A percentile compares a stretch with the other conserved stretches of the same genome.
These are phyloP conservation scores for Enteromius paludinosus DNA, from an alignment of 2,797 vertebrate genomes.

Conservation along the genomic window DNA sequence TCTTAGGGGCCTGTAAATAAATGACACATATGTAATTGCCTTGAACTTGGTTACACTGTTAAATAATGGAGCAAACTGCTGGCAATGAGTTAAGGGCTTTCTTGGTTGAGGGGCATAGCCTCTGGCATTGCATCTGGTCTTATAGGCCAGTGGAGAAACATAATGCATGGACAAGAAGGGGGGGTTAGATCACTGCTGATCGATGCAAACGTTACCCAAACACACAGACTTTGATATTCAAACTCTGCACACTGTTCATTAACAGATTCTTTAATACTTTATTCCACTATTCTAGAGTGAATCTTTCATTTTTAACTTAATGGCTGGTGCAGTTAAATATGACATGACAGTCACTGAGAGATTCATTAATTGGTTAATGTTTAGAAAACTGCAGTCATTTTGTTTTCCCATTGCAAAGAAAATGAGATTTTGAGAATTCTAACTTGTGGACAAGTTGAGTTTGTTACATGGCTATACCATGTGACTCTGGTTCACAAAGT, in stretches of 20 bases:
- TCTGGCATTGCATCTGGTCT: constrained; percentile 64
- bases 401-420: neutral
- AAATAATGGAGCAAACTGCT: constrained; percentile 65
- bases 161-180: constrained; percentile 48
- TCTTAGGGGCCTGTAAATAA: constrained; percentile 55
- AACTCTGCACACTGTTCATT: neutral
- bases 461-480: neutral
- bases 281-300: neutral
- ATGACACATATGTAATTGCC: constrained; percentile 63
- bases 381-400: neutral
- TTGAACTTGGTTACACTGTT: constrained; percentile 63
- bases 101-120: constrained; percentile 59
- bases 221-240: neutral
- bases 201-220: constrained; percentile 39
- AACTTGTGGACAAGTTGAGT: neutral
- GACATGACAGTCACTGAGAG: neutral
- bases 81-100: constrained; percentile 59
- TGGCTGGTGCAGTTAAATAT: neutral
- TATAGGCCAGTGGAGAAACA: constrained; percentile 57
- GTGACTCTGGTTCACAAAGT: constrained; percentile 15
- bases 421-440: neutral
- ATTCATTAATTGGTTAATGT: neutral
- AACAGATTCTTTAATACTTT: neutral
- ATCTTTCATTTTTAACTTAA: neutral
- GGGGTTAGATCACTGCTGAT: constrained; percentile 29